These are phyloP conservation scores for Mimachlamys varia DNA, from an alignment of 2,888 invertebrate species.

Conservation along the genomic window DNA sequence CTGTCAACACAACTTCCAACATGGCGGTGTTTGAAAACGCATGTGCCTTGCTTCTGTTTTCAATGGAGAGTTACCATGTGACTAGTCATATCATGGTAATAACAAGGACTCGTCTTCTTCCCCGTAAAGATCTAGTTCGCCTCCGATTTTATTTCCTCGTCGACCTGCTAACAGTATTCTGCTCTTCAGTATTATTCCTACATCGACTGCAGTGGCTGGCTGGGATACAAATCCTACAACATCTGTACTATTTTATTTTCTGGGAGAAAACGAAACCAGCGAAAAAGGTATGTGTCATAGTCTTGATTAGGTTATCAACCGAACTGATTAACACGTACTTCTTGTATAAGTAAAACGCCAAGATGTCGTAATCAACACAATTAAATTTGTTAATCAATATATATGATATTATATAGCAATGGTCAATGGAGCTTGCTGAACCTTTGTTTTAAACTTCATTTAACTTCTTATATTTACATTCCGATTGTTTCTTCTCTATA, in stretches of 20 bases:
- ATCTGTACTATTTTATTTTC: slow-evolving; percentile 71
- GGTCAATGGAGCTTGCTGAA: no score
- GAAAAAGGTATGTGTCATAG: slow-evolving; percentile 63
- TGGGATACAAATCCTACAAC: slow-evolving; percentile 70
- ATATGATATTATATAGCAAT: no score
- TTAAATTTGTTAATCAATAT: no score
- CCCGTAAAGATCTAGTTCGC: slow-evolving; percentile 74
- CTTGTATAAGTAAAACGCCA: no score
- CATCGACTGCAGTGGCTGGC: slow-evolving; percentile 71
- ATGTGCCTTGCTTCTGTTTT: slow-evolving; percentile 46
- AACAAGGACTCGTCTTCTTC: slow-evolving; percentile 72
- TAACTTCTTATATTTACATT: no score
- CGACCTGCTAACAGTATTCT: slow-evolving; percentile 72
- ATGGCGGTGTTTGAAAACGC: background rate
- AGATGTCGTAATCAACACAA: no score
- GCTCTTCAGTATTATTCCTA: slow-evolving; percentile 67
- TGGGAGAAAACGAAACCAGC: slow-evolving; percentile 73
- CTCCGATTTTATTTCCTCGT: slow-evolving; percentile 73
- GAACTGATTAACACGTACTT: no score
- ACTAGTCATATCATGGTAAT: slow-evolving; percentile 70
- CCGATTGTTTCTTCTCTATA: no score
- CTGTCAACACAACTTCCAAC: no score
- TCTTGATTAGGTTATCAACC: background rate
- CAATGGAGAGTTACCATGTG: slow-evolving; percentile 72
- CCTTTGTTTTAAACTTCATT: no score